A percentile compares a stretch with the other conserved stretches of the same genome.
Conservation (phyloP, 2,113 vertebrate species). For the Cheirogaleus medius region DNA sequence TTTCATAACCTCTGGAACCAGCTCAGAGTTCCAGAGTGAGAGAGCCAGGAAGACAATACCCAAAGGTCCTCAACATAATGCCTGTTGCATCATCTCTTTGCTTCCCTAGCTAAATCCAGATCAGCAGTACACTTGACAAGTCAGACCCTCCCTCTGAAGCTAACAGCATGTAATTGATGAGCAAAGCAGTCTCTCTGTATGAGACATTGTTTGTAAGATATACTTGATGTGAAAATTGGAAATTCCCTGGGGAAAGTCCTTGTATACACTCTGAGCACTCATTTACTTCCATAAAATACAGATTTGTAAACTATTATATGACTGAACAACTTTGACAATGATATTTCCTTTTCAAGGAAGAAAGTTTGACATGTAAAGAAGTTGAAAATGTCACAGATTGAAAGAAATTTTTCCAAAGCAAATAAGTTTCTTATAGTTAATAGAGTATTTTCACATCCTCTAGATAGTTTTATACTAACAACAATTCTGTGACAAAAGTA, state of each 20-base stretch:
- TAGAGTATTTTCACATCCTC: background rate
- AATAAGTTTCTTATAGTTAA: background rate
- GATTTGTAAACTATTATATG: background rate
- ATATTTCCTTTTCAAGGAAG: background rate
- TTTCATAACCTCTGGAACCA: background rate
- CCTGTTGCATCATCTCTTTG: background rate
- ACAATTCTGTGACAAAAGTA: background rate
- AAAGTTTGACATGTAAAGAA: background rate
- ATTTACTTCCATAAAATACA: background rate
- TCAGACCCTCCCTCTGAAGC: conserved; percentile 1
- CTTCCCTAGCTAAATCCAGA: background rate
- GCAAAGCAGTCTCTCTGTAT: background rate
- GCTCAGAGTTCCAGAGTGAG: background rate
- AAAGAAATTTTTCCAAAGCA: conserved; percentile 11
- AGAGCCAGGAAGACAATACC: background rate
- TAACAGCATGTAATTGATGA: conserved; percentile 13
- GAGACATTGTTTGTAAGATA: conserved; percentile 14
- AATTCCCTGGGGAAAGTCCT: background rate
- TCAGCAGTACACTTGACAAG: conserved; percentile 24
- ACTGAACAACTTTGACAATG: background rate
- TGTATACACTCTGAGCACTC: background rate
- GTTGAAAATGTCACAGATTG: background rate
- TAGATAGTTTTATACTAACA: background rate
- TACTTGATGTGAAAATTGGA: background rate
- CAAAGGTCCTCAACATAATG: background rate